Evolutionary conservation across 2,113 vertebrate genomes (phyloP), one percentile per base, ranked within the genome.

Genomic region (Charina bottae): DNA sequence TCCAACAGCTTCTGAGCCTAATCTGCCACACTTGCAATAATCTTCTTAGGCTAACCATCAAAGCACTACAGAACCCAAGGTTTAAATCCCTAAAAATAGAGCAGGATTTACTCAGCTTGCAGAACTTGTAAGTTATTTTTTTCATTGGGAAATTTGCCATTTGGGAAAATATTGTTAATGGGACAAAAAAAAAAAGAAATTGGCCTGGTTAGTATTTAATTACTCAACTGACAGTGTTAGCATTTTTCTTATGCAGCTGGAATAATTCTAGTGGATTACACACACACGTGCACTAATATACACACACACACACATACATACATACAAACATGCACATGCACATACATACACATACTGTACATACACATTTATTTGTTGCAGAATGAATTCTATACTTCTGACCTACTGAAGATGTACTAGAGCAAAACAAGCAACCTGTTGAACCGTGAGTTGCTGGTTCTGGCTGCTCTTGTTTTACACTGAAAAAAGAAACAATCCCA

Each of bases 51-150:
- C 96, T 93, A 93, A 94, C 96, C 95, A 96, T 95, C 95, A 94
- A 46, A 72, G 95, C 95, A 94, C 92, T 96, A 95, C 96, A 96
- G 96, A 97, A 97, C 97, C 97, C 90, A 92, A 92, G 96, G 96
- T 95, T 92, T 98, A 97, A 88, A 94, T 93, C 92, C 85, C 97
- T 97, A 98, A 97, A 98, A 98, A 98, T 98, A 98, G 97, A 97
- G 89, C 92, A 95, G 96, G 97, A 97, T 98, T 92, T 98, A 98
- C 95, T 97, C 95, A 91, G 96, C 92, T 92, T 97, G 95, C 95
- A 97, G 96, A 96, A 93, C 95, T 96, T 96, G 96, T 95, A 97
- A 96, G 83, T 91, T 96, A 97, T 97, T 97, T 93, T 49, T 97
- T 64, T 49, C n/a, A 4, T 90, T 95, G 33, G 21, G 88, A 85